These are phyloP conservation scores for Sminthurides bifidus DNA, from an alignment of 1,140 invertebrate genomes.

Conservation along the genomic window DNA sequence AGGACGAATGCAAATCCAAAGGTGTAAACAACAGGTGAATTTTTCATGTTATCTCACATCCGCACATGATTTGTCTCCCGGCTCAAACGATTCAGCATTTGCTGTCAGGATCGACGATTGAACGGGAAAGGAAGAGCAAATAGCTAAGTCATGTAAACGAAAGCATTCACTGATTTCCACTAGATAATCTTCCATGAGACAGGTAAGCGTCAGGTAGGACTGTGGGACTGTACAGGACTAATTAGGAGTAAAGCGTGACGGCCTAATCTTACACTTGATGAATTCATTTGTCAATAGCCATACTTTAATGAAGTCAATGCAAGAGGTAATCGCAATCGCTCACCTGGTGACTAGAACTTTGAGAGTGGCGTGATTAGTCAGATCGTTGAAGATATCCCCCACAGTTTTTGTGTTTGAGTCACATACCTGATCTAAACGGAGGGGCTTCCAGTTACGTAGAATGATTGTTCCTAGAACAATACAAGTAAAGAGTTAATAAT, in stretches of 20 bases:
- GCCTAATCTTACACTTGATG: background rate
- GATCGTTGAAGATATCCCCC: conserved; percentile 80
- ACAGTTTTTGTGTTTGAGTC: conserved; percentile 73
- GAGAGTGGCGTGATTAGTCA: conserved; percentile 78
- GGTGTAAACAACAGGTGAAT: too few relatives aligned
- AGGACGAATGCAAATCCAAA: too few relatives aligned
- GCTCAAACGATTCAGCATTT: too few relatives aligned
- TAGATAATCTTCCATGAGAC: background rate
- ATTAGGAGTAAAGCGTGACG: background rate
- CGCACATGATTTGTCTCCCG: too few relatives aligned
- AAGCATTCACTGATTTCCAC: background rate
- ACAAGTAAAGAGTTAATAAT: background rate
- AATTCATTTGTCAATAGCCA: conserved; percentile 24
- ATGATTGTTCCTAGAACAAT: conserved; percentile 58
- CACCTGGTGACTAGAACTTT: conserved; percentile 76
- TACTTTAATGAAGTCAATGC: too few relatives aligned
- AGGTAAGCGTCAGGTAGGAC: background rate
- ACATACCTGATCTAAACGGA: conserved; percentile 77
- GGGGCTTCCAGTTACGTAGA: conserved; percentile 86
- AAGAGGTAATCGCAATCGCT: too few relatives aligned
- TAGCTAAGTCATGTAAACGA: too few relatives aligned
- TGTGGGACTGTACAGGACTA: background rate
- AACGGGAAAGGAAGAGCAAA: too few relatives aligned
- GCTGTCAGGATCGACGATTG: too few relatives aligned
- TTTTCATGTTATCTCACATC: too few relatives aligned